phyloP scores from a whole-genome alignment of 2,797 vertebrate species.

The Sebastes melanostomus region DNA sequence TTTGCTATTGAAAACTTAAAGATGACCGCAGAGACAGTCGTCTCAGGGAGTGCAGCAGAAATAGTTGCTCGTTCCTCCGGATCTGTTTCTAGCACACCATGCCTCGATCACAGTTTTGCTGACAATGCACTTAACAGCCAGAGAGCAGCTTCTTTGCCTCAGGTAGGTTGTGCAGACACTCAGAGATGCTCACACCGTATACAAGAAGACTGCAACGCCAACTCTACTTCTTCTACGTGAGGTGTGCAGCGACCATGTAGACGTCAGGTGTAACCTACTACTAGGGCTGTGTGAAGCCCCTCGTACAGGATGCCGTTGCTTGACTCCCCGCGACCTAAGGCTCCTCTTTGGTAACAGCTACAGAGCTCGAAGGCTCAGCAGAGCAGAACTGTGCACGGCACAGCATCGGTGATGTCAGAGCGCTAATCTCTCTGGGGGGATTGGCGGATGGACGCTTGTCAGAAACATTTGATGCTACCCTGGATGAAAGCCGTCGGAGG shows the following conservation, averaged over 20 bases:
- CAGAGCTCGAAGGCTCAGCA: slow-evolving; percentile 51
- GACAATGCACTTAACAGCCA: slow-evolving; percentile 50
- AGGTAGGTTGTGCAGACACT: slow-evolving; percentile 50
- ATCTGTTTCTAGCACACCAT: slow-evolving; percentile 43
- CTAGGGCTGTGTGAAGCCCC: background rate
- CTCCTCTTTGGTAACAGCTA: slow-evolving; percentile 85
- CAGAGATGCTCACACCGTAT: slow-evolving; percentile 5
- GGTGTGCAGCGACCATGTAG: background rate
- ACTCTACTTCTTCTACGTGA: background rate
- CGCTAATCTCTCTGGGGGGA: slow-evolving; percentile 84
- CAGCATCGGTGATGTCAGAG: slow-evolving; percentile 88
- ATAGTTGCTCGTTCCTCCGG: slow-evolving; percentile 19
- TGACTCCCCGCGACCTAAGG: slow-evolving; percentile 46
- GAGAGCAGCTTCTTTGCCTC: slow-evolving; percentile 49
- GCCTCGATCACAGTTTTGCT: slow-evolving; percentile 48
- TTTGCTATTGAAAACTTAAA: background rate
- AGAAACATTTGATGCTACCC: slow-evolving; percentile 75
- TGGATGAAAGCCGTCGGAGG: slow-evolving; percentile 66
- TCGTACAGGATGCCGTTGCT: slow-evolving; percentile 9
- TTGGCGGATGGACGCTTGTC: slow-evolving; percentile 82
- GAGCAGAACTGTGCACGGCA: slow-evolving; percentile 60
- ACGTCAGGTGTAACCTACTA: background rate
- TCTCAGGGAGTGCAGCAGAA: slow-evolving; percentile 20
- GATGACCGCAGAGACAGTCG: slow-evolving; percentile 5
- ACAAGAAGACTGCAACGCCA: slow-evolving; percentile 14